phyloP scores from a whole-genome alignment of 2,113 vertebrate species.

The Dendropsophus ebraccatus region DNA sequence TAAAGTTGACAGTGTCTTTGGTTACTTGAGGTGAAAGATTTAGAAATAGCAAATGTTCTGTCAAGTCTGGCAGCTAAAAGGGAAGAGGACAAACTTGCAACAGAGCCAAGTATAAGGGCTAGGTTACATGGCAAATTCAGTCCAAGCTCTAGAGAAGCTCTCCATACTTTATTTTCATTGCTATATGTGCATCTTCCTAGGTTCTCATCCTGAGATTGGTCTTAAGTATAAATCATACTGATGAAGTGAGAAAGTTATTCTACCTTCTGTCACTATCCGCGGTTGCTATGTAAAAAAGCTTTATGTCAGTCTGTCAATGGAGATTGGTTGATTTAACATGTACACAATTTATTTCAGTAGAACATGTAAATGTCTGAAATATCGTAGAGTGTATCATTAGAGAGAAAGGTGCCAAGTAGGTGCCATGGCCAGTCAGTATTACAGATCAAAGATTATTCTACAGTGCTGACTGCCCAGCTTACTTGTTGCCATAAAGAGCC shows the following conservation, averaged over 20 bases:
- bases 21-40: constrained; percentile 44
- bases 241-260: constrained; percentile 16
- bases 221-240: constrained; percentile 2
- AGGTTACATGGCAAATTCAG: constrained; percentile 19
- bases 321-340: background rate
- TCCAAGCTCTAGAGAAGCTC: background rate
- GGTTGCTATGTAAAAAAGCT: background rate
- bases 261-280: background rate
- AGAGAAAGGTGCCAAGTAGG: too few relatives aligned
- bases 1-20: constrained; percentile 32
- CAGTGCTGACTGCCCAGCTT: too few relatives aligned
- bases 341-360: background rate
- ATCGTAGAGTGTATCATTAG: too few relatives aligned
- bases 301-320: background rate
- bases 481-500: too few relatives aligned
- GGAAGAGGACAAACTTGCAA: constrained; percentile 4
- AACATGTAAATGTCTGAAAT: background rate
- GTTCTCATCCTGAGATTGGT: background rate
- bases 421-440: too few relatives aligned
- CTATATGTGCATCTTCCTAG: background rate
- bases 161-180: background rate
- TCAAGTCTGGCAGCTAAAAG: constrained; percentile 13
- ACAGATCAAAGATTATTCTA: too few relatives aligned
- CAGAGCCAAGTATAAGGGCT: background rate
- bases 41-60: constrained; percentile 46